A percentile compares a stretch with the other conserved stretches of the same genome.
Evolutionary conservation across 2,113 vertebrate genomes (phyloP).

Genomic region (Atlantisia rogersi): DNA sequence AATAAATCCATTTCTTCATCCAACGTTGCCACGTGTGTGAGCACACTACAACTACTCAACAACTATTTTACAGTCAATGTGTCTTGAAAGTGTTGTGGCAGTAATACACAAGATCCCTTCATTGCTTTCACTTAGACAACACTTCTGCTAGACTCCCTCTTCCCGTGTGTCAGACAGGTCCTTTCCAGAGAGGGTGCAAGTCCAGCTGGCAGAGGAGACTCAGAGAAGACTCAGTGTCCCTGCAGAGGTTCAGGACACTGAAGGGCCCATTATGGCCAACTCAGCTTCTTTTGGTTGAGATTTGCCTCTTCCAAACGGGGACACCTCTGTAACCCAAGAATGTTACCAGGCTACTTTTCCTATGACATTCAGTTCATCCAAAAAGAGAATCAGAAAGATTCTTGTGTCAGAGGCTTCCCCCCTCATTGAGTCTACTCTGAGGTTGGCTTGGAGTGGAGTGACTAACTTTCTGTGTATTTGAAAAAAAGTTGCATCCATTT

Average conservation of each 20-base stretch:
- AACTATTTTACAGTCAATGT: background rate
- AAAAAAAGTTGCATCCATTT: background rate
- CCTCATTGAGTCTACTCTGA: background rate
- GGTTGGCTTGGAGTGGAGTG: background rate
- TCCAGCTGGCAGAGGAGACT: background rate
- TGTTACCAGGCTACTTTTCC: background rate
- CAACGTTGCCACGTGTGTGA: background rate
- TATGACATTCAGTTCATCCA: background rate
- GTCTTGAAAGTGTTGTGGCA: background rate
- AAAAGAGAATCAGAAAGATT: background rate
- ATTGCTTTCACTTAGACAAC: background rate
- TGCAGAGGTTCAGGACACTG: background rate
- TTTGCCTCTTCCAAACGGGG: background rate
- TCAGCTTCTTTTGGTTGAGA: background rate
- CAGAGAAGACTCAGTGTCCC: background rate
- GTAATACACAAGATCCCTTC: background rate
- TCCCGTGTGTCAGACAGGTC: background rate
- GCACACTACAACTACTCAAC: background rate
- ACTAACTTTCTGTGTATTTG: background rate
- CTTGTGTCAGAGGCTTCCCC: background rate
- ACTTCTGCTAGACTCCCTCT: background rate
- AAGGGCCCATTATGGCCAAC: too few relatives aligned
- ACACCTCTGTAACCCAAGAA: background rate
- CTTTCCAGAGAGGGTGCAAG: background rate
- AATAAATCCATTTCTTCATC: background rate